Evolutionary conservation across 2,113 vertebrate genomes (phyloP), one percentile per base, ranked within the genome.

Genomic region (Arenaria interpres): DNA sequence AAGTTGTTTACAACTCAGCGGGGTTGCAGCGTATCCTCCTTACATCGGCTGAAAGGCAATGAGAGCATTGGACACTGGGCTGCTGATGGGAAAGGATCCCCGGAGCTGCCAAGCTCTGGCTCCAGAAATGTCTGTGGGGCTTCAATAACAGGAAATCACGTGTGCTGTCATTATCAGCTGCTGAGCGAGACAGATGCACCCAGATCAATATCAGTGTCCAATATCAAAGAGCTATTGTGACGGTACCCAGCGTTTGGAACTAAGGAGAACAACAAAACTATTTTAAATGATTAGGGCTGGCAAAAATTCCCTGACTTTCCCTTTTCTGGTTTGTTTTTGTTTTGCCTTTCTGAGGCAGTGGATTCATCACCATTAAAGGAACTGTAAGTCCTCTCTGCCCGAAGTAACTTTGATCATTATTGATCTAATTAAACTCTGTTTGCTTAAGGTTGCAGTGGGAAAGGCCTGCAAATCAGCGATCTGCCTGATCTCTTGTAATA

Each of bases 131-230:
- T 95, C 96, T 91, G 85, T 17, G 39, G 85, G 92, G 88, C 93
- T 96, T 96, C 89, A 96, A 89, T 88, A 93, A 78, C 95, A 91
- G 96, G 96, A 98, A 98, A 95, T 97, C 95, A 94, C 37, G 14
- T 93, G 96, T 76, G 79, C 89, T 78, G 85, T 96, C 94, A 81
- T 95, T 97, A 97, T 97, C 95, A 98, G 95, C 96, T 94, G 95
- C 82, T 28, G 85, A 95, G 96, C 32, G 79, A 97, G 96, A 95
- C 95, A 97, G 97, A 96, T 95, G 95, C 95, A 89, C 60, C 53
- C 85, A 68, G 97, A 97, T 97, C 96, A 76, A 95, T 97, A 97
- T 95, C 68, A 24, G 91, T 88, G 74, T 95, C 98, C 32, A 2
- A 90, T 94, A 94, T 97, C 96, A 97, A 96, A 97, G 96, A 75